These are phyloP conservation scores for Polypedilum vanderplanki DNA, from an alignment of 1,140 invertebrate genomes.

Conservation along the genomic window DNA sequence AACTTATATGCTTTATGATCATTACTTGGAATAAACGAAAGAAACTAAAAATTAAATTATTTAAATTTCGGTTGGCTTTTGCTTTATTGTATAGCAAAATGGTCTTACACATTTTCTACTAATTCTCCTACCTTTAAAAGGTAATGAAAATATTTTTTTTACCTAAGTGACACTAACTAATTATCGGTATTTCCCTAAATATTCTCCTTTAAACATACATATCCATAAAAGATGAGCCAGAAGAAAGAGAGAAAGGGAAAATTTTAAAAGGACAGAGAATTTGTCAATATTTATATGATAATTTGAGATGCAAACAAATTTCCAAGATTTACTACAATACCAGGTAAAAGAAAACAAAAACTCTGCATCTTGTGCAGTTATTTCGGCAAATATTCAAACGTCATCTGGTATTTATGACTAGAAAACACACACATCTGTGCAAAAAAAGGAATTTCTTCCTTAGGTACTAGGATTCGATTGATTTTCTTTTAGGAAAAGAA, in stretches of 20 bases:
- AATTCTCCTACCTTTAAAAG: neutral
- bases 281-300: neutral
- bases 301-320: neutral
- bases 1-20: too few species aligned
- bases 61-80: neutral
- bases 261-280: neutral
- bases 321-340: neutral
- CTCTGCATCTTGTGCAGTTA: too few species aligned
- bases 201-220: neutral
- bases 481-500: too few species aligned
- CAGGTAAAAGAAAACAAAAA: too few species aligned
- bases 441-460: too few species aligned
- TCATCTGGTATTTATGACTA: too few species aligned
- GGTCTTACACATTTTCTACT: neutral
- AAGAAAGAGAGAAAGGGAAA: neutral
- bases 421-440: too few species aligned
- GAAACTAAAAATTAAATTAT: neutral
- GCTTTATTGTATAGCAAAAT: neutral
- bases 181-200: slow-evolving; percentile 13
- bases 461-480: too few species aligned
- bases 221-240: neutral
- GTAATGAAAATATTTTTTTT: neutral
- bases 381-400: too few species aligned
- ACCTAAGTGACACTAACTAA: slow-evolving; percentile 17
- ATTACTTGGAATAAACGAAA: too few species aligned